Evolutionary conservation across 2,888 invertebrate genomes (phyloP), one percentile per base, ranked within the genome.

Genomic region (Eristalis intricaria): DNA sequence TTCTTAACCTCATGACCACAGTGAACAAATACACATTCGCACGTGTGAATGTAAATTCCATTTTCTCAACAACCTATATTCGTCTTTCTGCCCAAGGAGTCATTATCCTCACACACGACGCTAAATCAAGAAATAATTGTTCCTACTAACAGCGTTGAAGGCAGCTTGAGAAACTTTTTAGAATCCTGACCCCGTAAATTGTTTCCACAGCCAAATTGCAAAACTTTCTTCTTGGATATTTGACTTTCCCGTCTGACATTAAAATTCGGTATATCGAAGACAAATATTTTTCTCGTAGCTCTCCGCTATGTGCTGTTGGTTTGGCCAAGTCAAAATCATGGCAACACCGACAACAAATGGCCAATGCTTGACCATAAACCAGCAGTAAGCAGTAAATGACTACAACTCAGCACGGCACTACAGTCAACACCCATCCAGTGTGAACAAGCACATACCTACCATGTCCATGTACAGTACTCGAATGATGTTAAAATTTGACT

Each of bases 401-500:
- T 63, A 76, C 63, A 84, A 32, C 22, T 15, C 40, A 7, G 58
- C 61, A 38, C 56, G 60, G 26, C 26, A 63, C 66, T 56, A 56
- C 13, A 22, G 73, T 56, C 50, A 61, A 43, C 35, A 50, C 38
- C 60, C 56, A 4, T 19, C 32, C 15, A 38, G 63, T 26, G 65
- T 26, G 7, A 68, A 29, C 50, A 50, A 8, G 19, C 50, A 50
- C 50, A 50, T 50, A 50, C 50, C 50, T 50, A 19, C 19, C 50
- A 50, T 19, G 5, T 1, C 10, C 19, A 19, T 23, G 60, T 38
- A 77, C 60, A 73, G 63, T 73, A 63, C 64, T 68, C 35, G 64
- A 85, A 85, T 85, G 81, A 81, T 85, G 85, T 77, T 81, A 77
- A 85, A 77, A 85, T 85, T 85, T 85, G 85, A 85, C 85, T 81